phyloP scores from a whole-genome alignment of 2,113 vertebrate genomes.

The Eretmochelys imbricata region DNA sequence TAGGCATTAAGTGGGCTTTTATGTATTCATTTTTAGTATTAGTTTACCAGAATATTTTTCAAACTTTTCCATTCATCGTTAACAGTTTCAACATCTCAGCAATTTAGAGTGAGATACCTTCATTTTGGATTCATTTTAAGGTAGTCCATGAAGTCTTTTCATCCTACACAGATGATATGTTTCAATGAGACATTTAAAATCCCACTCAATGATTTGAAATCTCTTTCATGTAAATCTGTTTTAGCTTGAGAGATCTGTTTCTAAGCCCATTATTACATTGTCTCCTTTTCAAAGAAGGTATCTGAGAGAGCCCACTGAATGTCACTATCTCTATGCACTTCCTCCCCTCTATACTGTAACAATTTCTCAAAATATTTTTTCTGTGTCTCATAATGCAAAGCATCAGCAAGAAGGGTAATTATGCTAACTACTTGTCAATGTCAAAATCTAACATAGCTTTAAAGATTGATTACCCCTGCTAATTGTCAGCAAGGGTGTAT shows the following conservation, averaged over 20 bases:
- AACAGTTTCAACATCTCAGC: not conserved
- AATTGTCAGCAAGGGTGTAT: slow-evolving; percentile 36
- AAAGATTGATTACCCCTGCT: slow-evolving; percentile 61
- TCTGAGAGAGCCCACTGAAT: slow-evolving; percentile 15
- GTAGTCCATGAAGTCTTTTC: not conserved
- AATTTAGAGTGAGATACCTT: not conserved
- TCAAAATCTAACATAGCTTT: slow-evolving; percentile 41
- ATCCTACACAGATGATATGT: slow-evolving; percentile 48
- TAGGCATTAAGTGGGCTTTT: not conserved
- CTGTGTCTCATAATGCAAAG: slow-evolving; percentile 45
- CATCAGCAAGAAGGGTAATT: slow-evolving; percentile 62
- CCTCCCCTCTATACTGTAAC: not conserved
- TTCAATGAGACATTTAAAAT: slow-evolving; percentile 46
- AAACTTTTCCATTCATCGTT: not conserved
- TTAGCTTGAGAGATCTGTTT: not conserved
- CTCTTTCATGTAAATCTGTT: slow-evolving; percentile 48
- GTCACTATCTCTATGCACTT: slow-evolving; percentile 2
- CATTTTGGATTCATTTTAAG: not conserved
- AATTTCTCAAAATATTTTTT: not conserved
- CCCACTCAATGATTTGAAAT: slow-evolving; percentile 45
- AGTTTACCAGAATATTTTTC: slow-evolving; percentile 4
- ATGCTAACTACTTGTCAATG: slow-evolving; percentile 48
- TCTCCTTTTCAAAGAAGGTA: slow-evolving; percentile 40
- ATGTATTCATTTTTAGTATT: not conserved
- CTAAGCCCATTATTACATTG: slow-evolving; percentile 33